Percentiles rank a stretch among this genome's conserved stretches.
These are phyloP conservation scores for Microctenopoma steveboyesi DNA, from an alignment of 2,797 vertebrate genomes.

Conservation along the genomic window DNA sequence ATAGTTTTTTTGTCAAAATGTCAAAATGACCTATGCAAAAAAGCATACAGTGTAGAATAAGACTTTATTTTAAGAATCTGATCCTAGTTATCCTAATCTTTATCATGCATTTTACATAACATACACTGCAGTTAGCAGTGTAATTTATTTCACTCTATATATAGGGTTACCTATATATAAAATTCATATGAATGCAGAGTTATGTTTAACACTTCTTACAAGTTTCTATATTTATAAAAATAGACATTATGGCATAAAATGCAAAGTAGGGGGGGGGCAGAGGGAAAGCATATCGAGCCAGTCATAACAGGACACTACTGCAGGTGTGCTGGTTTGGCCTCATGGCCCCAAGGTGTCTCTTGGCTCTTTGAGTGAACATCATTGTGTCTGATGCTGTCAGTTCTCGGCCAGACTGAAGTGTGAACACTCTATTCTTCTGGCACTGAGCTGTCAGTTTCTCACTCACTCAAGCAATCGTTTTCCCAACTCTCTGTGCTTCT, in stretches of 20 bases:
- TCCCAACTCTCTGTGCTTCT: conserved; percentile 30
- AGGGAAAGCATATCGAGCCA: conserved; percentile 8
- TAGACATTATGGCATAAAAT: not conserved
- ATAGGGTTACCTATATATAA: not conserved
- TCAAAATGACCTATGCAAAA: not conserved
- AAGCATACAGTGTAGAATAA: not conserved
- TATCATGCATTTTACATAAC: no score
- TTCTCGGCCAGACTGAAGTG: conserved; percentile 67
- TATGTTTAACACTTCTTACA: not conserved
- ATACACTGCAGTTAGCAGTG: no score
- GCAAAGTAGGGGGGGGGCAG: not conserved
- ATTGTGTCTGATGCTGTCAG: conserved; percentile 82
- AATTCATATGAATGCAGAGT: not conserved
- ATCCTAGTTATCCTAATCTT: no score
- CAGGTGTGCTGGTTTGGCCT: conserved; percentile 55
- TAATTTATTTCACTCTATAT: not conserved
- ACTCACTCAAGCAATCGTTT: conserved; percentile 55
- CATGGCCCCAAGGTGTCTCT: conserved; percentile 66
- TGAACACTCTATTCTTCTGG: conserved; percentile 72
- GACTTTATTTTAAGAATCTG: not conserved
- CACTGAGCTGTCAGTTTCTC: conserved; percentile 76
- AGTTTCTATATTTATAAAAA: not conserved
- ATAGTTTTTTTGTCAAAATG: not conserved
- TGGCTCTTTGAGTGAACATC: conserved; percentile 75
- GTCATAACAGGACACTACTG: conserved; percentile 34